Base-by-base conservation (phyloP, 2,113 vertebrate species). In the Caranx ignobilis region DNA sequence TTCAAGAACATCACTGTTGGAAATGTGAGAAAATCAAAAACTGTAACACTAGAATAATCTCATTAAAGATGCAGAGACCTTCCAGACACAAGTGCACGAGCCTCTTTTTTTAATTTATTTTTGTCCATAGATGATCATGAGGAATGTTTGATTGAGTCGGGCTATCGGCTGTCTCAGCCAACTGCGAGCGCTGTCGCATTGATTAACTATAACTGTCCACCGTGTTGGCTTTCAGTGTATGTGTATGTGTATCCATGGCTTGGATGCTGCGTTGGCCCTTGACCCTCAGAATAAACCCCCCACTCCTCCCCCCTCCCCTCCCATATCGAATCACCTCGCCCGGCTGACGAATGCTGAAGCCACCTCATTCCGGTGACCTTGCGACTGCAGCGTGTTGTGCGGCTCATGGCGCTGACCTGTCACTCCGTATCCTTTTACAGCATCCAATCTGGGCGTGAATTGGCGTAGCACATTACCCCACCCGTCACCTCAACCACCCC, bases 401-500 rank as follows among this genome's bases (percentile, higher is more conserved):
- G 67, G 77, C 84, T 79, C 48, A 19, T 68, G 73, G 76, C 48
- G 32, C 81, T 90, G 86, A 85, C 79, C 86, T 86, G 87, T 89
- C 87, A 77, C 75, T 91, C 68, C 10, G 41, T 86, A 86, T 93
- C 78, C 82, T 81, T 89, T 90, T 83, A 78, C 64, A 76, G 56
- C 79, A 78, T 87, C 73, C 79, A 72, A 15, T 68, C 75, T 74
- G 55, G 75, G 79, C 77, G 32, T 12, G 18, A 82, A 83, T 84
- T 26, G 72, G 82, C 54, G 13, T 0, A 65, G 35, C 71, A 76
- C 47, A n/a, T 70, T 2, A 21, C 35, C n/a, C 0, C 81, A 26
- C 26, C 26, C 26, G 26, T 26, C n/a, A 2, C 85, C 82, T 75
- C 16, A 3, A 39, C 9, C 26, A 18, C n/a, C 11, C n/a, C 0